Conservation (phyloP, 2,888 invertebrate species). For the Parasteatoda lunata region DNA sequence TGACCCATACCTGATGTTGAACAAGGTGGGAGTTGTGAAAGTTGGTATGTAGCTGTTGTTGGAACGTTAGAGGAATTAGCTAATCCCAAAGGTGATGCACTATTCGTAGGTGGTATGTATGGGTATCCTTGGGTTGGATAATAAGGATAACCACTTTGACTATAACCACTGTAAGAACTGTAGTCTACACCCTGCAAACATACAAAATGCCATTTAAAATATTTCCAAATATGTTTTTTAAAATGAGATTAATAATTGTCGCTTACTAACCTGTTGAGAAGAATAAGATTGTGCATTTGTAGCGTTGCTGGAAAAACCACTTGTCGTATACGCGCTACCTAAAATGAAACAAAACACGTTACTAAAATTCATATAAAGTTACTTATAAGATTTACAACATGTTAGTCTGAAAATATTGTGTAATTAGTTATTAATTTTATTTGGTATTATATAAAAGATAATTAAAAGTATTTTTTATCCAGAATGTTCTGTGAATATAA, state of each 20-base stretch:
- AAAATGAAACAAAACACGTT: not conserved
- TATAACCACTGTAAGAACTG: conserved; percentile 66
- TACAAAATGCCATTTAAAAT: no score
- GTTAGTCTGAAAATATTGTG: no score
- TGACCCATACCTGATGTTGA: conserved; percentile 53
- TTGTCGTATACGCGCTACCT: conserved; percentile 57
- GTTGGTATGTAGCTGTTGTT: conserved; percentile 67
- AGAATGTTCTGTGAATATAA: no score
- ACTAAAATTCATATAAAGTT: not conserved
- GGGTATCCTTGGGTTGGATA: conserved; percentile 63
- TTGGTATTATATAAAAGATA: no score
- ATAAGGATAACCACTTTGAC: conserved; percentile 67
- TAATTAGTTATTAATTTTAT: no score
- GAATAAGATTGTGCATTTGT: conserved; percentile 61
- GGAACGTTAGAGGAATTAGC: conserved; percentile 60
- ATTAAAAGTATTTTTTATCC: no score
- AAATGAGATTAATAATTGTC: no score
- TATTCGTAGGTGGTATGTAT: conserved; percentile 64
- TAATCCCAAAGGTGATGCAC: conserved; percentile 55
- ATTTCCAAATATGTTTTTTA: no score
- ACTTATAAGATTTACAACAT: no score
- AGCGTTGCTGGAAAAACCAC: conserved; percentile 60
- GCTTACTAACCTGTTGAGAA: conserved; percentile 57
- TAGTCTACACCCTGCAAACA: conserved; percentile 60
- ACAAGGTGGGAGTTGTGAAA: conserved; percentile 67